These are phyloP conservation scores for Pectinophora gossypiella DNA, from an alignment of 1,140 invertebrate genomes.

Conservation along the genomic window DNA sequence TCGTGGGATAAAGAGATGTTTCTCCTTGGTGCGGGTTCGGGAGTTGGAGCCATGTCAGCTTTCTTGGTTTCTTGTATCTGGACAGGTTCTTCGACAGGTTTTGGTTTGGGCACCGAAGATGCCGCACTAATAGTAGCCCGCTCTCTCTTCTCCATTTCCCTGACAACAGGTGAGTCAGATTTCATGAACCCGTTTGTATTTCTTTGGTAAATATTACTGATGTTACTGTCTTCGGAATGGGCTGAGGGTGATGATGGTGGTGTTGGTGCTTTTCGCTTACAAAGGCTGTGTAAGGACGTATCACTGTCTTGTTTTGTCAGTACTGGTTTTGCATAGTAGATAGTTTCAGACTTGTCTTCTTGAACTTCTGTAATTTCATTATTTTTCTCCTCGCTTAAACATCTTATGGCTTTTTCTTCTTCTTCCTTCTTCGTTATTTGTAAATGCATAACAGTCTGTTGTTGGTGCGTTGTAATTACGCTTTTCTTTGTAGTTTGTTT, in stretches of 20 bases:
- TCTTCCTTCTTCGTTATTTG: constrained; percentile 56
- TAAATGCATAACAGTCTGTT: constrained; percentile 72
- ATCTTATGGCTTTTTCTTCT: constrained; percentile 36
- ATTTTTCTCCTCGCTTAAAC: constrained; percentile 45
- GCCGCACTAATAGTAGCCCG: constrained; percentile 67
- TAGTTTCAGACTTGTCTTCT: constrained; percentile 51
- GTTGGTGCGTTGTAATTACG: constrained; percentile 47
- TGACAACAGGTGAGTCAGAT: constrained; percentile 81
- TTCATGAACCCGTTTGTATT: constrained; percentile 77
- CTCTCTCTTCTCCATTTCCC: constrained; percentile 85
- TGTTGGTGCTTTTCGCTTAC: constrained; percentile 79
- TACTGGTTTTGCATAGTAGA: constrained; percentile 64
- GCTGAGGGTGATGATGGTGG: constrained; percentile 75
- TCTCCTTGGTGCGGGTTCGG: constrained; percentile 80
- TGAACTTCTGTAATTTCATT: constrained; percentile 48
- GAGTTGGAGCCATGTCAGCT: constrained; percentile 61
- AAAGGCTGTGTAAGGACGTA: constrained; percentile 63
- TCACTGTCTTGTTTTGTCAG: constrained; percentile 75
- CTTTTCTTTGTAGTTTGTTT: constrained; percentile 64
- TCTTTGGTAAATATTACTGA: constrained; percentile 71
- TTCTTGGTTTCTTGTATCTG: constrained; percentile 18
- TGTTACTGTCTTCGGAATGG: constrained; percentile 72
- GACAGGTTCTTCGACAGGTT: constrained; percentile 36
- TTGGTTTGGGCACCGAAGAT: constrained; percentile 41
- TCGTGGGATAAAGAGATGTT: constrained; percentile 84